These are phyloP conservation scores for Lasioglossum villosulum DNA, from an alignment of 2,888 invertebrate genomes.

Conservation along the genomic window DNA sequence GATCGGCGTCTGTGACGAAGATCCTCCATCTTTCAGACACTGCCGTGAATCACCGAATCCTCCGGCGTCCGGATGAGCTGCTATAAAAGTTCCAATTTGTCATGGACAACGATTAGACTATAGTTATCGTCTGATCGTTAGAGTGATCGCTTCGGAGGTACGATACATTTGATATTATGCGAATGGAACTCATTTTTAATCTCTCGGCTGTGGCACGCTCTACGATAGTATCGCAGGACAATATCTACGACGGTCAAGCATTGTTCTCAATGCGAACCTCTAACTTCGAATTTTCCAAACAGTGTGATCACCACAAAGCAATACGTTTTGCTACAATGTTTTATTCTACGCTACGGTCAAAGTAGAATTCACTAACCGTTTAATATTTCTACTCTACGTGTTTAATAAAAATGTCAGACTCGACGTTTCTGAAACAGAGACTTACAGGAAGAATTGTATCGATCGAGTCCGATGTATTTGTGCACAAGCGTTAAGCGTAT, in stretches of 20 bases:
- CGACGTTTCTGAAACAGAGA: background rate
- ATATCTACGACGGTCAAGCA: background rate
- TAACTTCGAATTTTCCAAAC: background rate
- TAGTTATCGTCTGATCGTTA: background rate
- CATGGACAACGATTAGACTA: background rate
- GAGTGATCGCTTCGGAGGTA: background rate
- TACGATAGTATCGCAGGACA: too few species aligned
- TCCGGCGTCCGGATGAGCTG: conserved; percentile 85
- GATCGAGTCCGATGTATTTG: background rate
- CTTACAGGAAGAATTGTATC: background rate
- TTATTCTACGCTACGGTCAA: background rate
- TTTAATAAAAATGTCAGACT: background rate
- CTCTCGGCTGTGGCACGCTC: background rate
- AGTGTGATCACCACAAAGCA: background rate
- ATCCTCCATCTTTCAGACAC: conserved; percentile 88
- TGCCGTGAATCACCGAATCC: conserved; percentile 87
- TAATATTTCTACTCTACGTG: background rate
- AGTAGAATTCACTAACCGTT: background rate
- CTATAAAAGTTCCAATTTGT: conserved; percentile 82
- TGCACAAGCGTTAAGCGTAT: background rate
- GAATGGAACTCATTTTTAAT: background rate
- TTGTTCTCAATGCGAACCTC: background rate
- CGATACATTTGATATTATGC: background rate
- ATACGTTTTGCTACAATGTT: background rate
- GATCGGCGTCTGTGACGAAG: conserved; percentile 85